These are phyloP conservation scores for Amblyjoppa proteus DNA, from an alignment of 2,888 invertebrate species.

Conservation along the genomic window DNA sequence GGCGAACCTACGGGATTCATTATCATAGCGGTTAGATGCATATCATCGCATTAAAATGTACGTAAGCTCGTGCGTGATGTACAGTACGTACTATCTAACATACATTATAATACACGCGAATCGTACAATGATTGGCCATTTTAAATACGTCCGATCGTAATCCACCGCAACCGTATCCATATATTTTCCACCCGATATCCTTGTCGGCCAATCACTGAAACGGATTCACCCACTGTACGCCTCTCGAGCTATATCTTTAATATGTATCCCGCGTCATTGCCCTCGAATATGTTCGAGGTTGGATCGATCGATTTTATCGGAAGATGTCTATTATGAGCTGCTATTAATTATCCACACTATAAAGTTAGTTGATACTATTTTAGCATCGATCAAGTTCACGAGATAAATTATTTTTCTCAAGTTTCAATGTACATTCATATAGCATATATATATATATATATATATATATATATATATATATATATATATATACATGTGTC, in stretches of 20 bases:
- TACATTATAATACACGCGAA: neutral
- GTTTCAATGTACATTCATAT: neutral
- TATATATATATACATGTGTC: neutral
- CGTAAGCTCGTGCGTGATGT: slow-evolving; percentile 10
- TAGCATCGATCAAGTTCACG: neutral
- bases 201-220: neutral
- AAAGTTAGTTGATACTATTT: slow-evolving; percentile 1
- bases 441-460: too few species aligned
- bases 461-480: neutral
- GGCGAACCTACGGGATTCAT: slow-evolving; percentile 45
- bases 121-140: slow-evolving; percentile 22
- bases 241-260: neutral
- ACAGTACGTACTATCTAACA: neutral
- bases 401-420: neutral
- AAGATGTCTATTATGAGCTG: slow-evolving; percentile 16
- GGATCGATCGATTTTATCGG: slow-evolving; percentile 20
- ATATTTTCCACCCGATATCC: neutral
- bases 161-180: neutral
- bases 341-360: slow-evolving; percentile 18
- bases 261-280: neutral
- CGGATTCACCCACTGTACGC: neutral
- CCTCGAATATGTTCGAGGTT: slow-evolving; percentile 3
- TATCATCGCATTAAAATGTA: slow-evolving; percentile 48
- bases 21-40: slow-evolving; percentile 56
- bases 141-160: neutral